Evolutionary conservation across 2,113 vertebrate species (phyloP).

Genomic region (Podilymbus podiceps): DNA sequence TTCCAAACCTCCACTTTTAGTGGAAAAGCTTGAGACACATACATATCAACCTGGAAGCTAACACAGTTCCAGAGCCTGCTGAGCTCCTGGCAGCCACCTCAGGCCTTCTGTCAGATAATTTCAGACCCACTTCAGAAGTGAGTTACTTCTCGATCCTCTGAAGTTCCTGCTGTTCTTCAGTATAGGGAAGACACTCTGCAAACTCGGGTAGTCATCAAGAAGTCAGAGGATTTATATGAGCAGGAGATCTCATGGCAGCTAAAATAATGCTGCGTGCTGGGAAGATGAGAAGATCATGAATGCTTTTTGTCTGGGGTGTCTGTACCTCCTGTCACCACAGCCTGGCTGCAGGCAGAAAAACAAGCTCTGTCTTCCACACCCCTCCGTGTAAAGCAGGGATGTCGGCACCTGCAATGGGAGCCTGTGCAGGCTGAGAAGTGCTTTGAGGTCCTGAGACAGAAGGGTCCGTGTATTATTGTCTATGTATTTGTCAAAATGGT

Average conservation of each 20-base stretch:
- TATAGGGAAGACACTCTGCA: neutral
- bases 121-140: neutral
- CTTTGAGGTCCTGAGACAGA: neutral
- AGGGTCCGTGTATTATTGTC: fast-evolving
- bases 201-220: neutral
- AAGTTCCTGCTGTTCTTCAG: neutral
- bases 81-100: neutral
- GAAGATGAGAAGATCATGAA: neutral
- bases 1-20: neutral
- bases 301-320: neutral
- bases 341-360: neutral
- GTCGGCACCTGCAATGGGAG: neutral
- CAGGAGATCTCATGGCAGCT: neutral
- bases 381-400: neutral
- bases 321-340: neutral
- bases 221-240: neutral
- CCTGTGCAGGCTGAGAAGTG: neutral
- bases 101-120: neutral
- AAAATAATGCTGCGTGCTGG: neutral
- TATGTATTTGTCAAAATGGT: neutral
- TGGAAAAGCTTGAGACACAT: neutral
- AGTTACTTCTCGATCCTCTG: neutral
- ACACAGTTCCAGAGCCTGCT: neutral
- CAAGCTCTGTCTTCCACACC: neutral
- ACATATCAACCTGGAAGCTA: neutral